These are phyloP conservation scores for Crocodylus rhombifer DNA, from an alignment of 2,797 vertebrate species.

Conservation along the genomic window DNA sequence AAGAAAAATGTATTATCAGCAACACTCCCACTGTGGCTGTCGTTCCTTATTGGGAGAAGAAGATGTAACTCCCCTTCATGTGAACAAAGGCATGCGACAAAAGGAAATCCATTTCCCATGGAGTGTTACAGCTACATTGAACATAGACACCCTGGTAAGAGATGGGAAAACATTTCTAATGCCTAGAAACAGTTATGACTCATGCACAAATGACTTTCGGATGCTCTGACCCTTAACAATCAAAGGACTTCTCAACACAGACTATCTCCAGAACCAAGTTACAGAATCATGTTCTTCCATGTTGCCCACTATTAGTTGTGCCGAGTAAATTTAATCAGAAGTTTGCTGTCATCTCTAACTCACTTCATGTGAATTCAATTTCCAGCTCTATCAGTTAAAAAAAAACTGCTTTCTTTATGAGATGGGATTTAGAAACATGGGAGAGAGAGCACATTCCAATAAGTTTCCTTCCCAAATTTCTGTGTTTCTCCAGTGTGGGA, in stretches of 20 bases:
- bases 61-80: fast-evolving
- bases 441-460: slow-evolving; percentile 59
- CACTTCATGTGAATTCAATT: slow-evolving; percentile 93
- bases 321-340: slow-evolving; percentile 91
- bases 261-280: neutral
- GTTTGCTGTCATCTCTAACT: slow-evolving; percentile 84
- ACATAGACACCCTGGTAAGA: neutral
- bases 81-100: neutral
- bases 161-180: neutral
- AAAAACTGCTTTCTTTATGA: slow-evolving; percentile 17
- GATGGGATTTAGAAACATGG: neutral
- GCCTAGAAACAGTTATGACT: neutral
- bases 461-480: slow-evolving; percentile 46
- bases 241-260: neutral
- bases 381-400: slow-evolving; percentile 75
- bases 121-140: neutral
- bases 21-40: slow-evolving; percentile 8
- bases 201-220: fast-evolving
- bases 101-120: fast-evolving
- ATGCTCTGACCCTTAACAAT: fast-evolving
- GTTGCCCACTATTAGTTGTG: neutral
- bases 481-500: slow-evolving; percentile 7
- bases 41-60: slow-evolving; percentile 39
- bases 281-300: neutral
- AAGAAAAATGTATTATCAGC: slow-evolving; percentile 29